Conservation (phyloP, 2,797 vertebrate species). For the Austrolebias charrua region DNA sequence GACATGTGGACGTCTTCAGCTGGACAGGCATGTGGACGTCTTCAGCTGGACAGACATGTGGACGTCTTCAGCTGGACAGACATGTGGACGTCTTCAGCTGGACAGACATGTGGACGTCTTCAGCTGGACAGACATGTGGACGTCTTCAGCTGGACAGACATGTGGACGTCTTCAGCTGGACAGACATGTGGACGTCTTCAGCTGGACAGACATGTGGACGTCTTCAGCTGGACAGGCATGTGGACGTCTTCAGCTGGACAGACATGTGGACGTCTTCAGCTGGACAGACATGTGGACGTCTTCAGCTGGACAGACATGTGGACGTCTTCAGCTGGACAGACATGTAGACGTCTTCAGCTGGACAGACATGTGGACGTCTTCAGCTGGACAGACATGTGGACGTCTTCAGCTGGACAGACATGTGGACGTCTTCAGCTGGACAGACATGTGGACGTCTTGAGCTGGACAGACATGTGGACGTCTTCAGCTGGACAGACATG, state of each 20-base stretch:
- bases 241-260: slow-evolving; percentile 32
- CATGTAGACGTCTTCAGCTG: slow-evolving; percentile 14
- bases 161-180: slow-evolving; percentile 29
- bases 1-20: slow-evolving; percentile 1
- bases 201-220: slow-evolving; percentile 21
- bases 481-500: slow-evolving; percentile 32
- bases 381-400: slow-evolving; percentile 25
- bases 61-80: slow-evolving; percentile 31
- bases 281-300: slow-evolving; percentile 16
- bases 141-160: slow-evolving; percentile 31
- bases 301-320: slow-evolving; percentile 29
- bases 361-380: slow-evolving; percentile 8
- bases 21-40: slow-evolving; percentile 17
- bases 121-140: slow-evolving; percentile 25
- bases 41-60: slow-evolving; percentile 29
- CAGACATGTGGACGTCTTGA: neutral
- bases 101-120: slow-evolving; percentile 8
- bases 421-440: slow-evolving; percentile 29
- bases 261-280: slow-evolving; percentile 1
- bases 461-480: slow-evolving; percentile 21
- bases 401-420: slow-evolving; percentile 31
- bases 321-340: slow-evolving; percentile 31
- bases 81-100: slow-evolving; percentile 16
- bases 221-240: slow-evolving; percentile 33
- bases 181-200: neutral